A percentile compares a stretch with the other conserved stretches of the same genome.
Evolutionary conservation across 2,888 invertebrate species (phyloP).

Genomic region (Apamea sordens): DNA sequence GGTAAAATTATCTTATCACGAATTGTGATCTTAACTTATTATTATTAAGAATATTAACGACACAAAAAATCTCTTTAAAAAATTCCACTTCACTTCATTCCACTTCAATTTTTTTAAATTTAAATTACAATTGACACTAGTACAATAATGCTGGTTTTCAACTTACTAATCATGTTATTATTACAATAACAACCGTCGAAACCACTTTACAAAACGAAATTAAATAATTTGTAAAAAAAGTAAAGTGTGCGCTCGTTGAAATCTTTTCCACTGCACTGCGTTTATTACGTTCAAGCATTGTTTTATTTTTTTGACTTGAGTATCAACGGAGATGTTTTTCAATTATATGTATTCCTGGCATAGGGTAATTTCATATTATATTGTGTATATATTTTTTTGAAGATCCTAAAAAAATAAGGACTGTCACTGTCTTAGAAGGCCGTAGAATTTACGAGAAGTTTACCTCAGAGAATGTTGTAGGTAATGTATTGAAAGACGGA

Average conservation of each 20-base stretch:
- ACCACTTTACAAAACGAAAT: not conserved
- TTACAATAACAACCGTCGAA: not conserved
- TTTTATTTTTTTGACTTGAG: not conserved
- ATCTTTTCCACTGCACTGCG: constrained; percentile 70
- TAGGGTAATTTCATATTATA: not conserved
- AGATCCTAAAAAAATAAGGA: not conserved
- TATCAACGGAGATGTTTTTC: not conserved
- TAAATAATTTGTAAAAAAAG: not conserved
- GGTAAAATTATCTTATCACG: constrained; percentile 23
- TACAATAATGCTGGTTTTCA: not conserved
- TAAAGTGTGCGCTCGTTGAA: constrained; percentile 69
- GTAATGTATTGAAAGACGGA: not conserved
- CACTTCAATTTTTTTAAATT: not conserved
- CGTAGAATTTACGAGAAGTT: constrained; percentile 22
- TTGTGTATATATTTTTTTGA: too few species aligned
- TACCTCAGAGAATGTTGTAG: not conserved
- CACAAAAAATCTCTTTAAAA: not conserved
- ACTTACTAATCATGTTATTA: not conserved
- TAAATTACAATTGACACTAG: not conserved
- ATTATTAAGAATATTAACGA: not conserved
- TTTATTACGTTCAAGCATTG: constrained; percentile 4
- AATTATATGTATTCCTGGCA: not conserved
- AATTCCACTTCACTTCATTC: too few species aligned
- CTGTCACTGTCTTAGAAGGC: not conserved
- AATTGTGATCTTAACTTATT: not conserved